Evolutionary conservation across 1,140 invertebrate genomes (phyloP), one percentile per base, ranked within the genome.

Genomic region (Gryllus bimaculatus): DNA sequence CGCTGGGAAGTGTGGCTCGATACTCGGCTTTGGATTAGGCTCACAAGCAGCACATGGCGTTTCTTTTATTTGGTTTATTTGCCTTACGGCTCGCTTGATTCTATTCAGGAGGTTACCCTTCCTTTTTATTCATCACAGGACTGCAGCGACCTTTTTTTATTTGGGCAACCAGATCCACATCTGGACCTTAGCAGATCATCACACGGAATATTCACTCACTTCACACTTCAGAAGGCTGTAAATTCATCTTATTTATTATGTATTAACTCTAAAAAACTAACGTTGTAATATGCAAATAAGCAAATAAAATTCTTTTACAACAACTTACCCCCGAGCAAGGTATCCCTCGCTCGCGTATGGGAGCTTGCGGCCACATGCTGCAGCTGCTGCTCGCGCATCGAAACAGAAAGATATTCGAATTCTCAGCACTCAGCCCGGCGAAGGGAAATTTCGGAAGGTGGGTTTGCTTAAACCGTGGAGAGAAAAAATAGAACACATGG

Each of bases 191-290:
- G 7, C 54, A 66, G 2, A 66, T 66, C 54, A 66, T 18, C 54
- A 66, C 54, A 66, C 54, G 54, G 3, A 66, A 3, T 1, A 3
- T 66, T 18, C 54, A 66, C 54, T 66, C 54, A 66, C 54, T 66
- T 66, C 54, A 66, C 54, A 66, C 54, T 66, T 66, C 54, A 13
- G 10, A 7, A 13, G 54, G 54, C 18, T 7, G 0, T 2, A 3
- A 66, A 66, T 18, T 66, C 54, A 66, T 66, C 54, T 66, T 66
- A 66, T 66, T 66, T 66, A 66, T 66, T 66, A 66, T 66, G 54
- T 66, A 66, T 66, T 66, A 66, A 66, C 10, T 10, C 54, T 10
- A 66, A 66, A 66, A 66, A 66, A 66, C 54, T 66, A 66, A 66
- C 54, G 54, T 66, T 66, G 54, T 66, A 66, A 66, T 66, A 66